Percentiles rank a stretch among this genome's conserved stretches.
Evolutionary conservation across 2,113 vertebrate species (phyloP).

Genomic region (Festucalex cinctus): DNA sequence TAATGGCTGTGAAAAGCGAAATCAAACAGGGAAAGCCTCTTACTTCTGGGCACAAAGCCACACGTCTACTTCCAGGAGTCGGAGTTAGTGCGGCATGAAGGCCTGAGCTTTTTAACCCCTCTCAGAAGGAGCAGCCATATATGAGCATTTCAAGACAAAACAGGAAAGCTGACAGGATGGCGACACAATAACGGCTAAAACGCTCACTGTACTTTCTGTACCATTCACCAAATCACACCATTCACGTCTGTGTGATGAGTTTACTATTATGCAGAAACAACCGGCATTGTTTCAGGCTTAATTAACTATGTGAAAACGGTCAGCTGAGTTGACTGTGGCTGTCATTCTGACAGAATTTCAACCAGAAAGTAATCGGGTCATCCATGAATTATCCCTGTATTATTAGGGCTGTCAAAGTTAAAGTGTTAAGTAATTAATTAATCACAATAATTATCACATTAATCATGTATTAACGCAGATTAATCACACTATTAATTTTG

Average conservation of each 20-base stretch:
- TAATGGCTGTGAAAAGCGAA: slow-evolving; percentile 42
- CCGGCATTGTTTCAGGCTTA: slow-evolving; percentile 5
- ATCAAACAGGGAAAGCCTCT: slow-evolving; percentile 47
- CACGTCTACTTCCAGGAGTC: slow-evolving; percentile 18
- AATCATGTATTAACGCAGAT: too few relatives aligned
- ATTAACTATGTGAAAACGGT: background rate
- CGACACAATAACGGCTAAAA: slow-evolving; percentile 12
- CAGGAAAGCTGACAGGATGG: background rate
- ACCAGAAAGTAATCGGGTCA: slow-evolving; percentile 29
- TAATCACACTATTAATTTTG: too few relatives aligned
- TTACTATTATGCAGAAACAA: slow-evolving; percentile 1
- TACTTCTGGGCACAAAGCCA: slow-evolving; percentile 44
- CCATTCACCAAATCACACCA: slow-evolving; percentile 36
- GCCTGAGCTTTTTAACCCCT: slow-evolving; percentile 4
- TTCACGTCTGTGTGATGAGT: slow-evolving; percentile 28
- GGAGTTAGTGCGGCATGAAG: slow-evolving; percentile 14
- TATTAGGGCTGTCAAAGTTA: too few relatives aligned
- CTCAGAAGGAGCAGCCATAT: slow-evolving; percentile 1
- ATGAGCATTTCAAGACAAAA: slow-evolving; percentile 26
- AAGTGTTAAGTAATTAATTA: too few relatives aligned
- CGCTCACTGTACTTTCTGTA: slow-evolving; percentile 18
- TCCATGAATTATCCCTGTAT: slow-evolving; percentile 26
- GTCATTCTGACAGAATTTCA: slow-evolving; percentile 4
- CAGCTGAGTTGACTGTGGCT: slow-evolving; percentile 8
- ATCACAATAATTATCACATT: too few relatives aligned